Percentiles rank a stretch among this genome's conserved stretches.
These are phyloP conservation scores for Aporophyla lueneburgensis DNA, from an alignment of 2,888 invertebrate species.

Conservation along the genomic window DNA sequence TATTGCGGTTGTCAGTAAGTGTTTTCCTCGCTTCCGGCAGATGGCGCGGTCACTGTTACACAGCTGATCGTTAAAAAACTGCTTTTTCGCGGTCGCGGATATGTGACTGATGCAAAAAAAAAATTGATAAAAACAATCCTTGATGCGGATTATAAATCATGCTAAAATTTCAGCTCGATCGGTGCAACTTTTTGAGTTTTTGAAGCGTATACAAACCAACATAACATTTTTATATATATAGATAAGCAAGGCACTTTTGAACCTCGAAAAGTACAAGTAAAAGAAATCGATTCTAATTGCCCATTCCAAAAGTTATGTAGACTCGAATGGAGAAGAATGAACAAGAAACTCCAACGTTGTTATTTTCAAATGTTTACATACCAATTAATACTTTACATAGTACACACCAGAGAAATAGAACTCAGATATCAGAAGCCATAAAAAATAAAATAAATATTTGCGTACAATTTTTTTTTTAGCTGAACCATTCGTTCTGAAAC, in stretches of 20 bases:
- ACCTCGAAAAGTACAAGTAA: not conserved
- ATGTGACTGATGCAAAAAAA: no score
- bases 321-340: not conserved
- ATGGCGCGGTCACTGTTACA: no score
- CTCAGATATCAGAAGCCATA: constrained; percentile 2
- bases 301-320: not conserved
- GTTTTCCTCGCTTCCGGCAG: no score
- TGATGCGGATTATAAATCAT: no score
- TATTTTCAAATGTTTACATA: not conserved
- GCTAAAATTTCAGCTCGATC: no score
- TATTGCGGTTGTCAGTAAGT: no score
- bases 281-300: not conserved
- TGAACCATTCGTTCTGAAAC: not conserved
- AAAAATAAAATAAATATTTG: constrained; percentile 29
- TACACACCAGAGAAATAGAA: not conserved
- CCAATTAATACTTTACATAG: not conserved
- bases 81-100: no score
- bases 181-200: no score
- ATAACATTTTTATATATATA: no score
- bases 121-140: no score
- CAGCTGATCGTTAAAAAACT: no score
- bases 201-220: no score
- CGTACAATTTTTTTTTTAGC: not conserved
- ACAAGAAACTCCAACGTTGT: not conserved
- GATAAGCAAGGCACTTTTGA: not conserved